Evolutionary conservation across 2,113 vertebrate genomes (phyloP), one percentile per base, ranked within the genome.

Genomic region (Argyrosomus japonicus): DNA sequence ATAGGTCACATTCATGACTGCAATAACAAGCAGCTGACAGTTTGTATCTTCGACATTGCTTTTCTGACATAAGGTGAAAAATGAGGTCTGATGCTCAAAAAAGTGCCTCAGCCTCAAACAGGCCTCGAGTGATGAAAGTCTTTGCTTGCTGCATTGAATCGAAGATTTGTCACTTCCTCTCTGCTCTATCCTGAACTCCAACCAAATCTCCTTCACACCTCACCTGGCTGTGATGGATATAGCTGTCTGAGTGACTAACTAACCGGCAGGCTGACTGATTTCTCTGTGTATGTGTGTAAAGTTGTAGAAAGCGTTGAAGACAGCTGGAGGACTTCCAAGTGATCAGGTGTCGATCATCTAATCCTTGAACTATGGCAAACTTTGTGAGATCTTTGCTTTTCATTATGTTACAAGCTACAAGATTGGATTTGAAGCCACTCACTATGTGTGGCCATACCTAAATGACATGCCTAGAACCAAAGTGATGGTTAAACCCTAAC

Each of bases 151-250:
- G 81, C 75, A 29, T 57, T 68, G 62, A 71, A 76, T 64, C 3
- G 5, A 25, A 62, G 8, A 81, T 88, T 71, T 71, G 25, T 79
- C 77, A 76, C 74, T 67, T 60, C 77, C 75, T 58, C 32, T 13
- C 11, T 15, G 0, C 43, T 78, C 15, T 9, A 54, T 64, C 32
- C 43, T 56, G 60, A 77, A 72, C 47, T 58, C 6, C 0, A 45
- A 70, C 56, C 12, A 48, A 53, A 53, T 54, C 60, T 78, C 43
- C 60, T 43, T 57, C 76, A 51, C 36, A 61, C 57, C 40, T 75
- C 27, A n/a, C 25, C 48, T 8, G 43, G 25, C 45, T 40, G 50
- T 82, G 77, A 75, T 83, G 45, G 53, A 77, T 78, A 17, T 4
- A 74, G 27, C 54, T 65, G 57, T 69, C 57, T 60, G 32, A 60